phyloP scores from a whole-genome alignment of 1,140 invertebrate genomes.

The Trichonephila clavata region DNA sequence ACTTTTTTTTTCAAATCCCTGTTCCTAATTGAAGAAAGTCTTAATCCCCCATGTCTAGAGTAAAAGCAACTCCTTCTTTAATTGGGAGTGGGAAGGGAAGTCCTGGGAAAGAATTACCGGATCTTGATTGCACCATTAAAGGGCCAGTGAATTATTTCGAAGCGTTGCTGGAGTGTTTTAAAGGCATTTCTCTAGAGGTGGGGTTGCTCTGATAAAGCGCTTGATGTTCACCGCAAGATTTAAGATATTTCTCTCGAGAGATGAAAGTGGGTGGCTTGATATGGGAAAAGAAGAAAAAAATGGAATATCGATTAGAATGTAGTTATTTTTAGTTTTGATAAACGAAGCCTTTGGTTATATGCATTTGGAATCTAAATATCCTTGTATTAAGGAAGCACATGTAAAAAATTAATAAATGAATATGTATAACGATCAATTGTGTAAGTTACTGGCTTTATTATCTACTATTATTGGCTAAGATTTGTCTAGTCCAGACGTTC shows the following conservation, averaged over 20 bases:
- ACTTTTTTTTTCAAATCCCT: constrained; percentile 38
- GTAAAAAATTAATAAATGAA: too few species aligned
- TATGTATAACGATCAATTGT: too few species aligned
- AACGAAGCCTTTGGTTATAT: too few species aligned
- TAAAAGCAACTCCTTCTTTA: constrained; percentile 44
- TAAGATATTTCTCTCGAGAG: background rate
- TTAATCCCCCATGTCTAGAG: constrained; percentile 38
- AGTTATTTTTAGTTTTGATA: too few species aligned
- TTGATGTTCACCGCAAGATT: background rate
- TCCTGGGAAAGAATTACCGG: constrained; percentile 40
- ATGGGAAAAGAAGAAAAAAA: too few species aligned
- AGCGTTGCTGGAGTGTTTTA: background rate
- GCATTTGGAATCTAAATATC: too few species aligned
- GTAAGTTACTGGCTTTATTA: too few species aligned
- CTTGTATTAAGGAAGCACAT: too few species aligned
- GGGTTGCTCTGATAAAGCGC: background rate
- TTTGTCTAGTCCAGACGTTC: too few species aligned
- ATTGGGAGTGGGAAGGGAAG: background rate
- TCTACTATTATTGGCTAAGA: too few species aligned
- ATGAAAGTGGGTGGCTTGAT: background rate
- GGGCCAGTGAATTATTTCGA: constrained; percentile 40
- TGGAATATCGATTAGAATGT: too few species aligned
- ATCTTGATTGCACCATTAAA: constrained; percentile 51
- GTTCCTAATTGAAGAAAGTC: constrained; percentile 54
- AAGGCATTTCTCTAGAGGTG: constrained; percentile 14